These are phyloP conservation scores for Thalassoma bifasciatum DNA, from an alignment of 2,113 vertebrate genomes.

Conservation along the genomic window DNA sequence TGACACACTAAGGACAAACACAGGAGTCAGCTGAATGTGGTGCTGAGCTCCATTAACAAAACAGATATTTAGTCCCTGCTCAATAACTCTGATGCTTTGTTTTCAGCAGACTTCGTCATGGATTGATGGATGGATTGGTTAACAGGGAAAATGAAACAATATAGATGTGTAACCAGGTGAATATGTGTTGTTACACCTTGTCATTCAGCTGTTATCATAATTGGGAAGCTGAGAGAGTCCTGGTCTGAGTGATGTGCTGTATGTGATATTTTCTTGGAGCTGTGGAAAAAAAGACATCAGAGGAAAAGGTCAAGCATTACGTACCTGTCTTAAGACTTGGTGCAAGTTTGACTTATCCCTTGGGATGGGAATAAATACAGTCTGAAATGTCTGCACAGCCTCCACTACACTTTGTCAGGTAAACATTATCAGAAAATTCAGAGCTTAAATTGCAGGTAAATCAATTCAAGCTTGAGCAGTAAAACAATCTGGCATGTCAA, in stretches of 20 bases:
- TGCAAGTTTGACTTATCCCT: slow-evolving; percentile 1
- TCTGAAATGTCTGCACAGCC: slow-evolving; percentile 16
- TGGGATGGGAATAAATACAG: neutral
- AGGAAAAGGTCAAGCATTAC: too few species aligned
- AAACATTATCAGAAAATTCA: slow-evolving; percentile 61
- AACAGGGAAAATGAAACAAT: too few species aligned
- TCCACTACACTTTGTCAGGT: slow-evolving; percentile 26
- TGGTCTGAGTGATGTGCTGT: too few species aligned
- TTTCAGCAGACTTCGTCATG: too few species aligned
- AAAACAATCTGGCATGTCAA: slow-evolving; percentile 71
- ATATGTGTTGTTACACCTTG: slow-evolving; percentile 31
- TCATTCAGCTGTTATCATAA: slow-evolving; percentile 38
- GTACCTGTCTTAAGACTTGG: slow-evolving; percentile 1
- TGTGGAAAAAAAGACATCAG: too few species aligned
- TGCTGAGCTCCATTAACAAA: slow-evolving; percentile 35
- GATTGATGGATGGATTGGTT: too few species aligned
- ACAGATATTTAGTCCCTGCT: too few species aligned
- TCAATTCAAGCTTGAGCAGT: slow-evolving; percentile 72
- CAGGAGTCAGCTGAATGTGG: neutral
- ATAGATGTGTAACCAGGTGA: slow-evolving; percentile 11
- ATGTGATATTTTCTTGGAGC: slow-evolving; percentile 23
- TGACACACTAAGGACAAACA: slow-evolving; percentile 58
- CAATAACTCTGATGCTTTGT: too few species aligned
- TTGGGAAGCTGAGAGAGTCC: neutral
- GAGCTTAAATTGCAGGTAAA: slow-evolving; percentile 60